Base-by-base conservation (phyloP, 2,113 vertebrate species). In the Arenaria interpres region DNA sequence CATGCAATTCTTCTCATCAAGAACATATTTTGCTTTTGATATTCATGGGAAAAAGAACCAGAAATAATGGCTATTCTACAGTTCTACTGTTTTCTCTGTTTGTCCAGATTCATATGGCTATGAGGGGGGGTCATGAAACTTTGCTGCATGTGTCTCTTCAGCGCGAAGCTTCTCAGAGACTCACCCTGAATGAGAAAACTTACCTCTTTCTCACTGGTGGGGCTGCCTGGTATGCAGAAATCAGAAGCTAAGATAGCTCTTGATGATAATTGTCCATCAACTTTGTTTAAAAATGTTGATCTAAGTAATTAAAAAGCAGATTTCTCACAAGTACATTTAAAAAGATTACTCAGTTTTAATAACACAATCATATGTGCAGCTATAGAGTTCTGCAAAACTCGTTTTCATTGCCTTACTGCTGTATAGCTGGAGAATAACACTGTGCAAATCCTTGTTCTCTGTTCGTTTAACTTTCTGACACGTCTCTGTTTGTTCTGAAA, bases 401-500 rank as follows among this genome's bases (percentile, higher is more conserved):
- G 88, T 95, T 96, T 88, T 85, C 50, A 14, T 60, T 82, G 33
- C 33, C 41, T 43, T 72, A 4, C 63, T 91, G 56, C 39, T 66
- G n/a, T n/a, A 43, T 72, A 56, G 30, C 48, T 86, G 67, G 63
- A 88, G 75, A 96, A 33, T 51, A 93, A 89, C 20, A 56, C 35
- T 19, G 17, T 88, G 32, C 32, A 90, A 94, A 90, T 85, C 48
- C 75, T 64, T 66, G 13, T 67, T 73, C 63, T 91, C 45, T 77
- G 32, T 90, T 91, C n/a, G 82, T 89, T 85, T 90, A 74, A 71
- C 30, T 83, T 90, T 82, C 75, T 94, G 71, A 91, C 59, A 80
- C 46, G 35, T 77, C 91, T 95, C 75, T 93, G 10, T 50, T 90
- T 90, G 77, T 54, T 91, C 32, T 96, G 59, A 95, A 80, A 83